Base-by-base conservation (phyloP, 1,140 invertebrate genomes). In the Bombyx mandarina region DNA sequence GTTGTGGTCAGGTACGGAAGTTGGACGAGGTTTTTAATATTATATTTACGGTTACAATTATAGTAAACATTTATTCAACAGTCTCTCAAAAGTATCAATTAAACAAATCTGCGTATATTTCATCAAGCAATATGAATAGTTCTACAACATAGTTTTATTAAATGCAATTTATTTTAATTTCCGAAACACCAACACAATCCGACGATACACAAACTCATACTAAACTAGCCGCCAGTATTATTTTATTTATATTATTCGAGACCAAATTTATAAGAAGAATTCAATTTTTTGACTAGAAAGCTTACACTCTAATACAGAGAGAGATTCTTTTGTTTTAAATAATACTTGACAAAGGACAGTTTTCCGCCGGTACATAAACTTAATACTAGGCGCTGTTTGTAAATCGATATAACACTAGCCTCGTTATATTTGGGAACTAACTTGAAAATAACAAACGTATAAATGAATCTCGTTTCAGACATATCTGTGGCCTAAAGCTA, bases 261-360 rank as follows among this genome's bases (percentile, higher is more conserved):
- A 67, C 66, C 66, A 68, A 63, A 59, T 64, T 64, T 54, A 57
- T 60, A 75, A 74, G 70, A 80, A 76, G 50, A 35, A 35, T 51
- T 51, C 7, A 3, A 79, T 71, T 84, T 84, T 82, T 86, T 86
- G 83, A 86, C 83, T 86, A 86, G 83, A 86, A 80, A 77, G 69
- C 75, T 79, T 82, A 76, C 26, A 75, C 73, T 71, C 75, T 83
- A 82, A 82, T 83, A 83, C 79, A 80, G 76, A 83, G 75, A 80
- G 79, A 86, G 79, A 83, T 84, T 86, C 81, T 76, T 77, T 77
- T 72, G 73, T 64, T 71, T 66, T 70, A 60, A 68, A 73, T 86
- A 86, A 86, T 86, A 86, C 81, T 86, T 82, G 65, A 64, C 69
- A 42, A 54, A 73, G 63, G 66, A 52, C 61, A 69, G 49, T 62